Percentiles rank a stretch among this genome's conserved stretches.
Evolutionary conservation across 2,797 vertebrate genomes (phyloP).

Genomic region (Emys orbicularis): DNA sequence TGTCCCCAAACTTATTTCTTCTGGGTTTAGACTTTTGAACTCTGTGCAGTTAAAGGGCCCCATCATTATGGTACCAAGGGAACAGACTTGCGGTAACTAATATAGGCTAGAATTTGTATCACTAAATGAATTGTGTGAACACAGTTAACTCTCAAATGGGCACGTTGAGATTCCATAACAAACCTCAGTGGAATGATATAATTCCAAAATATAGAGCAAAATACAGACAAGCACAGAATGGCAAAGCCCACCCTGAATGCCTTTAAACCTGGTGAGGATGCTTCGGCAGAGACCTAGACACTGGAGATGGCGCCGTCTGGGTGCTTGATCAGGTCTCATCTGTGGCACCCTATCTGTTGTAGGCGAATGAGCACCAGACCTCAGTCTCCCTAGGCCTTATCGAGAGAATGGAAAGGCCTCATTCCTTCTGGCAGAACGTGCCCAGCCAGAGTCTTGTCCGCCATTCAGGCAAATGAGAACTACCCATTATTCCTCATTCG

Average conservation of each 20-base stretch:
- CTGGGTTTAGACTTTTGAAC: background rate
- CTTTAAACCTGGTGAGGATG: background rate
- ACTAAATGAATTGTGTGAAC: background rate
- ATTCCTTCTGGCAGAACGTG: background rate
- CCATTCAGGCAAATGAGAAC: accelerated
- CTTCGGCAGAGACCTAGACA: background rate
- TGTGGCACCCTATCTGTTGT: background rate
- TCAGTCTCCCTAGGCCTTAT: accelerated
- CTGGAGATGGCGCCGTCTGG: background rate
- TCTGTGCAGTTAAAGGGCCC: background rate
- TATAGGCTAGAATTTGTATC: background rate
- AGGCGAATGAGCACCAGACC: background rate
- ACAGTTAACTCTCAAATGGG: background rate
- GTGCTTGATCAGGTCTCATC: background rate
- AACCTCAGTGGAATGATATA: background rate
- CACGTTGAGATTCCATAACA: background rate
- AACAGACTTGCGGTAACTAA: background rate
- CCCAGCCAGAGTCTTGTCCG: background rate
- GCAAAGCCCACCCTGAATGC: background rate
- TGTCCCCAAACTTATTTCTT: background rate
- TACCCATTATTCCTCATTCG: background rate
- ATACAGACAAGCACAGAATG: background rate
- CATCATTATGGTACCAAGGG: background rate
- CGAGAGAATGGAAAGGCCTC: accelerated
- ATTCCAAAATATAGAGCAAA: background rate